phyloP scores from a whole-genome alignment of 2,888 invertebrate genomes.

The Ichneumoninae sp. region DNA sequence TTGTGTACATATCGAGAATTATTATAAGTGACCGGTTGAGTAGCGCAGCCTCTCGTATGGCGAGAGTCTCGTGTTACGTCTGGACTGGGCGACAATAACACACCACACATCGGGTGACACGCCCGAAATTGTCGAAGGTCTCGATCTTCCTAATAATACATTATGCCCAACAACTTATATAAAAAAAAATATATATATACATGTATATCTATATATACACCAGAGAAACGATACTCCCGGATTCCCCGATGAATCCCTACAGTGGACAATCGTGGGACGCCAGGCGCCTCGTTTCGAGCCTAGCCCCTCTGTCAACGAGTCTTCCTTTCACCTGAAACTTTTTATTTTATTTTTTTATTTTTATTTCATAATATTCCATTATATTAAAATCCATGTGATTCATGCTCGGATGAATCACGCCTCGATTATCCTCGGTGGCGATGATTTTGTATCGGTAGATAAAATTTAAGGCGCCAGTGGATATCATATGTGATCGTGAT shows the following conservation, averaged over 20 bases:
- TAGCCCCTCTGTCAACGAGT: conserved; percentile 39
- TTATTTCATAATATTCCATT: conserved; percentile 1
- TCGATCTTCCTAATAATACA: conserved; percentile 49
- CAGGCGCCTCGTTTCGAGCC: conserved; percentile 46
- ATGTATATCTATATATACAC: neutral
- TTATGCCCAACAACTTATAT: conserved; percentile 7
- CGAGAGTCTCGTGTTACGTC: conserved; percentile 80
- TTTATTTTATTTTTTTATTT: conserved; percentile 11
- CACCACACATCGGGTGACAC: conserved; percentile 78
- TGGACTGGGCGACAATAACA: conserved; percentile 76
- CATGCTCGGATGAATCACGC: conserved; percentile 52
- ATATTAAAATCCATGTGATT: conserved; percentile 49
- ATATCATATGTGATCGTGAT: neutral
- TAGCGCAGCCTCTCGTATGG: conserved; percentile 62
- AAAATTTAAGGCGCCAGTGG: neutral
- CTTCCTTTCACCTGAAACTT: conserved; percentile 40
- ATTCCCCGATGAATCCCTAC: conserved; percentile 59
- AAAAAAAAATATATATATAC: neutral
- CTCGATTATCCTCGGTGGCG: neutral
- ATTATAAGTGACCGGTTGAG: conserved; percentile 30
- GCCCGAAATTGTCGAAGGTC: conserved; percentile 59
- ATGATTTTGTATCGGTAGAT: neutral
- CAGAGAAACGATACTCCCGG: conserved; percentile 42
- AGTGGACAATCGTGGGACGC: conserved; percentile 46
- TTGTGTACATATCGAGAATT: conserved; percentile 39